A percentile compares a stretch with the other conserved stretches of the same genome.
These are phyloP conservation scores for Epinotia brunnichana DNA, from an alignment of 2,888 invertebrate species.

Conservation along the genomic window DNA sequence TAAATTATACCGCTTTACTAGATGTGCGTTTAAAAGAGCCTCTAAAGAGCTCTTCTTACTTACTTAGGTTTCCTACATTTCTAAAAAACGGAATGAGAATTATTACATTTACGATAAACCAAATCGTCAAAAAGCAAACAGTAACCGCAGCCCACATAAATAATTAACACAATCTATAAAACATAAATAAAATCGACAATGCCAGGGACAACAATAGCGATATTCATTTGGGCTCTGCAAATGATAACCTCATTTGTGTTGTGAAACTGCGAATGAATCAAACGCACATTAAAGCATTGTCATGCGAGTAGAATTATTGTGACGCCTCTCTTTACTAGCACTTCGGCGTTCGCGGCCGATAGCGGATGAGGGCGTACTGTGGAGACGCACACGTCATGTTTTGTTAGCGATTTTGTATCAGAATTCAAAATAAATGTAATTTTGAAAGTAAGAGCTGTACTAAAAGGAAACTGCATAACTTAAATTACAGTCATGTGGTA, in stretches of 20 bases:
- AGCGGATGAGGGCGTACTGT: conserved; percentile 47
- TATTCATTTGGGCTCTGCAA: conserved; percentile 73
- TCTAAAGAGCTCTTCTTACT: background rate
- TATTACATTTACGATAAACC: background rate
- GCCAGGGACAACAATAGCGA: conserved; percentile 65
- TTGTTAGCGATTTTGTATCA: conserved; percentile 6
- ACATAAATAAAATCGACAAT: conserved; percentile 54
- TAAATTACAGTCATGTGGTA: too few relatives aligned
- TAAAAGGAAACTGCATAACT: too few relatives aligned
- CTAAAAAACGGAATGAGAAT: background rate
- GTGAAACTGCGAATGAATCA: conserved; percentile 76
- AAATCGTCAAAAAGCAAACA: conserved; percentile 33
- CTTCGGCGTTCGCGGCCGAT: conserved; percentile 71
- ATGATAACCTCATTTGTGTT: conserved; percentile 81
- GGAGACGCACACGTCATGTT: conserved; percentile 50
- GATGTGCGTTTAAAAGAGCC: background rate
- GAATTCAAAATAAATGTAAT: too few relatives aligned
- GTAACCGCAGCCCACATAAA: conserved; percentile 50
- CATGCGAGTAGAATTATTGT: conserved; percentile 81
- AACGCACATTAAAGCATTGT: conserved; percentile 82
- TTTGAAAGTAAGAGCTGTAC: too few relatives aligned
- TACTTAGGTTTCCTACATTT: background rate
- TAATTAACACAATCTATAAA: conserved; percentile 47
- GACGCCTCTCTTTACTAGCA: conserved; percentile 79
- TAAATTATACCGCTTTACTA: background rate